Evolutionary conservation across 2,888 invertebrate species (phyloP).

Genomic region (Aporophyla nigra): DNA sequence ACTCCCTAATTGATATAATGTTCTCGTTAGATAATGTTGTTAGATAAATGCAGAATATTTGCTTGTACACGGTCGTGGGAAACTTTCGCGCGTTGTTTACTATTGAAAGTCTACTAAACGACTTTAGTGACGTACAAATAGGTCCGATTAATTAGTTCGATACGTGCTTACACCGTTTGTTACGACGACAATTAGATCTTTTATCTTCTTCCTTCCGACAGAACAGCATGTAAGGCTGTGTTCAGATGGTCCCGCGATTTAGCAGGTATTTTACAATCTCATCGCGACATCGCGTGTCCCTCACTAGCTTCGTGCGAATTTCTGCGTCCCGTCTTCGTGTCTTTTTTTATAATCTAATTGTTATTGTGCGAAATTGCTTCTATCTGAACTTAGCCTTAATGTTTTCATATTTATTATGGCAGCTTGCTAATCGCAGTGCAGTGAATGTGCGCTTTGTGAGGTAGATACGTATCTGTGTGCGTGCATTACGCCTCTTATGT

Average conservation of each 20-base stretch:
- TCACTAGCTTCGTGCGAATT: conserved; percentile 14
- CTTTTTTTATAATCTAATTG: too few species aligned
- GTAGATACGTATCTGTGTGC: conserved; percentile 39
- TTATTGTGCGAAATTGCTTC: conserved; percentile 23
- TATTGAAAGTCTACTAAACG: conserved; percentile 69
- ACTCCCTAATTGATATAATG: conserved; percentile 61
- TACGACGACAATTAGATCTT: conserved; percentile 59
- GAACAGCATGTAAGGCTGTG: conserved; percentile 11
- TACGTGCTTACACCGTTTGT: conserved; percentile 58
- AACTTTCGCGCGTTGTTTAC: conserved; percentile 75
- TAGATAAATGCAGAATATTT: conserved; percentile 69
- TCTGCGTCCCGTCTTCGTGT: background rate
- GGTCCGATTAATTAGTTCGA: conserved; percentile 67
- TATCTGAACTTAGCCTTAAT: conserved; percentile 39
- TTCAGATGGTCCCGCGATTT: conserved; percentile 38
- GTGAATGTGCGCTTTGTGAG: conserved; percentile 51
- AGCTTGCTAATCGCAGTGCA: conserved; percentile 48
- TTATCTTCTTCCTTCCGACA: conserved; percentile 64
- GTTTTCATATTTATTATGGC: conserved; percentile 47
- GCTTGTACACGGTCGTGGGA: conserved; percentile 72
- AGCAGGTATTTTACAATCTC: conserved; percentile 21
- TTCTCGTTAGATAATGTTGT: conserved; percentile 67
- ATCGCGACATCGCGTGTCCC: conserved; percentile 16
- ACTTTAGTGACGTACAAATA: conserved; percentile 62
- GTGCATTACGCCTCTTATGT: conserved; percentile 37